phyloP scores from a whole-genome alignment of 1,140 invertebrate species.

The Myzus persicae region DNA sequence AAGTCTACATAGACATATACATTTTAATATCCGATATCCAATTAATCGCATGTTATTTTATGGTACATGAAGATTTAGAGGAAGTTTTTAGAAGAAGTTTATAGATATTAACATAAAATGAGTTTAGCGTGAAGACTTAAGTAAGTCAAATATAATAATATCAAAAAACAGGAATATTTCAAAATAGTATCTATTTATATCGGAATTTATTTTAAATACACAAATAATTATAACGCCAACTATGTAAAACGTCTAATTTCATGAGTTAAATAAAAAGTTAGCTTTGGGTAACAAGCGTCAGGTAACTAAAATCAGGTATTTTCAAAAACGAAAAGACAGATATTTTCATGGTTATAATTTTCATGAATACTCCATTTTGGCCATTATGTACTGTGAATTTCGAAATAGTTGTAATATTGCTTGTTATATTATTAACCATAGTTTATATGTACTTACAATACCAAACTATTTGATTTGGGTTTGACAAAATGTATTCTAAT shows the following conservation, averaged over 20 bases:
- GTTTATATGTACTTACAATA: background rate
- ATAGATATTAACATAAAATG: background rate
- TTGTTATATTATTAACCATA: background rate
- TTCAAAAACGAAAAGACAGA: background rate
- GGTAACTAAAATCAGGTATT: too few relatives aligned
- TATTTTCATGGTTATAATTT: background rate
- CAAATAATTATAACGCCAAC: background rate
- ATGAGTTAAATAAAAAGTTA: too few relatives aligned
- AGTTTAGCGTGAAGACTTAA: background rate
- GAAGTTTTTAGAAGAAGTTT: too few relatives aligned
- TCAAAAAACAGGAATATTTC: background rate
- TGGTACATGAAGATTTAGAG: background rate
- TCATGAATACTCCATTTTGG: background rate
- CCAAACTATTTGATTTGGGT: background rate
- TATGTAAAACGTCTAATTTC: background rate
- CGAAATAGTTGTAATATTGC: background rate
- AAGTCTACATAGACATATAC: background rate
- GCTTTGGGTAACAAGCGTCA: too few relatives aligned
- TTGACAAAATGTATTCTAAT: background rate
- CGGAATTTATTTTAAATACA: background rate
- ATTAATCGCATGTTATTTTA: background rate
- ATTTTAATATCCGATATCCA: background rate
- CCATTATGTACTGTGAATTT: background rate
- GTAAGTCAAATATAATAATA: background rate
- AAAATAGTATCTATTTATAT: background rate